Percentiles rank a stretch among this genome's conserved stretches.
Conservation (phyloP, 2,888 invertebrate species). For the Tanaodytes sp. region DNA sequence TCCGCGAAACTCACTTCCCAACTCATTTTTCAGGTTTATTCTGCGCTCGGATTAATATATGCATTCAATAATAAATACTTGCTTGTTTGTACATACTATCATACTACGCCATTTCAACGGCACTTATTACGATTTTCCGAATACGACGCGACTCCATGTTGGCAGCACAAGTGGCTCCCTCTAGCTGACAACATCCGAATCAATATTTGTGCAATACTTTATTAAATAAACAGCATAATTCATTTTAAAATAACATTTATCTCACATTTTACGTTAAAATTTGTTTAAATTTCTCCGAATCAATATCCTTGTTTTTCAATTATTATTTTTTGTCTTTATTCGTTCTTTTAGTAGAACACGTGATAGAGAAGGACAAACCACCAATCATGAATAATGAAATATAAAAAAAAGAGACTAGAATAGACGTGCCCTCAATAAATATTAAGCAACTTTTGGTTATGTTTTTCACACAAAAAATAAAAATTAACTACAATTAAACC, state of each 20-base stretch:
- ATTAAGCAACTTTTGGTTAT: no score
- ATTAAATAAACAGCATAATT: no score
- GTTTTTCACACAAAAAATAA: no score
- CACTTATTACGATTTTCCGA: slow-evolving; percentile 10
- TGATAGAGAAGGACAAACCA: no score
- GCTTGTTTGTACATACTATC: slow-evolving; percentile 45
- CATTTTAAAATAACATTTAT: no score
- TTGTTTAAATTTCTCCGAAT: neutral
- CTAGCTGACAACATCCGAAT: neutral
- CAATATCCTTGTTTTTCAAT: neutral
- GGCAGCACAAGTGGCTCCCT: neutral
- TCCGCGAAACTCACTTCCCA: slow-evolving; percentile 61
- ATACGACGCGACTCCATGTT: slow-evolving; percentile 6
- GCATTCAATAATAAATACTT: slow-evolving; percentile 36
- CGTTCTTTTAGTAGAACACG: no score
- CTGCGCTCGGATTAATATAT: neutral
- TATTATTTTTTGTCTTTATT: neutral
- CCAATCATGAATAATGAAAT: no score
- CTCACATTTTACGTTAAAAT: neutral
- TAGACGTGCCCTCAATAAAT: no score
- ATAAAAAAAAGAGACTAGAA: no score
- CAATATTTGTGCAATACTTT: no score
- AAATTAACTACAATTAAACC: no score
- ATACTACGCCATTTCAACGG: slow-evolving; percentile 40
- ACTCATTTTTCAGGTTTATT: slow-evolving; percentile 54